phyloP scores from a whole-genome alignment of 2,113 vertebrate genomes.

The Campylomormyrus numenius region DNA sequence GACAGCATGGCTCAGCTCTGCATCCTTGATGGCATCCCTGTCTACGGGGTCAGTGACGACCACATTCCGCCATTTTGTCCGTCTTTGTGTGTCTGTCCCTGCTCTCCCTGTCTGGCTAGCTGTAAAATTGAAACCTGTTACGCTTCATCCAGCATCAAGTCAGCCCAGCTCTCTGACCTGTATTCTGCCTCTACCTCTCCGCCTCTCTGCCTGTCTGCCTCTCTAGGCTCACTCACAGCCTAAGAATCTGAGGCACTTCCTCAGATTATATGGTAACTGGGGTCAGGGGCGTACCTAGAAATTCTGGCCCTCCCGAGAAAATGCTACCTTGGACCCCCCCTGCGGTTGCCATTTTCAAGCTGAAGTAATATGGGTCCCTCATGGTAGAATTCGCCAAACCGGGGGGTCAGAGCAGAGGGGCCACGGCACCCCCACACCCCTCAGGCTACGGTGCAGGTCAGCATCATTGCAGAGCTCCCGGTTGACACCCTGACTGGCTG shows the following conservation, averaged over 20 bases:
- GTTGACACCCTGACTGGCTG: not conserved
- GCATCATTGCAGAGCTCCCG: not conserved
- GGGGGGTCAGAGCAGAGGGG: not conserved
- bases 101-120: not conserved
- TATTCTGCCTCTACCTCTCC: not conserved
- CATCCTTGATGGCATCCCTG: constrained; percentile 55
- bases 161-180: not conserved
- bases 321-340: too few species aligned
- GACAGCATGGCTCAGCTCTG: constrained; percentile 57
- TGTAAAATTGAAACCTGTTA: not conserved
- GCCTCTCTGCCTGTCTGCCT: not conserved
- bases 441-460: not conserved
- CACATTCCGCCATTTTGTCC: not conserved
- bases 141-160: not conserved
- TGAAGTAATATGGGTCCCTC: too few species aligned
- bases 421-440: not conserved
- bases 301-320: not conserved
- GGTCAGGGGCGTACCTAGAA: not conserved
- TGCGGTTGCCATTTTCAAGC: too few species aligned
- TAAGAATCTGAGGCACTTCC: not conserved
- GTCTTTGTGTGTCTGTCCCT: not conserved
- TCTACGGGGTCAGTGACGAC: constrained; percentile 61
- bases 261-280: not conserved
- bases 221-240: not conserved
- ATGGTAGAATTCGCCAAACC: not conserved